phyloP scores from a whole-genome alignment of 2,888 invertebrate genomes.

The Mallateleia sp. region DNA sequence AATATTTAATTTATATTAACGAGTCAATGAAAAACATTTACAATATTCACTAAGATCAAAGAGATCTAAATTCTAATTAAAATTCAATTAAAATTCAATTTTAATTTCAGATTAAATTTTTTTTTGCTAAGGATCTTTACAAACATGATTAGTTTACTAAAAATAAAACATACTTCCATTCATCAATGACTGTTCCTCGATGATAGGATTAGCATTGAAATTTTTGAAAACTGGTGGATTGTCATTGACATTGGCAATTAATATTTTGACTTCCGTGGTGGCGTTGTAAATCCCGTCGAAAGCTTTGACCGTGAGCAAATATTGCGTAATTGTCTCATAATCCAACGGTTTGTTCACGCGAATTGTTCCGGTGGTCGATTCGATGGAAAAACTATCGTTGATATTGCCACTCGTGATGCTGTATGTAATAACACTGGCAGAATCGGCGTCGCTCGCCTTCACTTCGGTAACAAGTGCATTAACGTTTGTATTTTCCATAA shows the following conservation, averaged over 20 bases:
- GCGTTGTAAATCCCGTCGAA: constrained; percentile 96
- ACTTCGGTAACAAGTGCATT: constrained; percentile 96
- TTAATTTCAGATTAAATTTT: too few species aligned
- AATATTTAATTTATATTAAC: too few species aligned
- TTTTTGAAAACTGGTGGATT: constrained; percentile 96
- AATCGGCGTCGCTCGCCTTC: constrained; percentile 96
- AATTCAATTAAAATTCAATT: too few species aligned
- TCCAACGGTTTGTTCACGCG: constrained; percentile 94
- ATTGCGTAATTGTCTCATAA: constrained; percentile 96
- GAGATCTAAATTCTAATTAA: too few species aligned
- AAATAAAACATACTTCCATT: constrained; percentile 88
- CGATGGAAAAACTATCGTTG: constrained; percentile 96
- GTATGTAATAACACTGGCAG: constrained; percentile 96
- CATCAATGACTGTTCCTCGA: constrained; percentile 93
- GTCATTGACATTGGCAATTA: constrained; percentile 97
- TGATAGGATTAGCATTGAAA: constrained; percentile 93
- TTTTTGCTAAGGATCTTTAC: too few species aligned
- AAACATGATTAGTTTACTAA: too few species aligned
- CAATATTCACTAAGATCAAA: too few species aligned
- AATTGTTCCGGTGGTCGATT: constrained; percentile 96
- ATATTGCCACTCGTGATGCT: constrained; percentile 96
- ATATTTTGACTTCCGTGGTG: constrained; percentile 95
- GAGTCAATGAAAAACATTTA: too few species aligned
- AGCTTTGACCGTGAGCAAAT: constrained; percentile 95
- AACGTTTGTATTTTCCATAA: constrained; percentile 96